These are phyloP conservation scores for Isaurus tuberculatus DNA, from an alignment of 92 coral and sea anemone genomes.

Conservation along the genomic window DNA sequence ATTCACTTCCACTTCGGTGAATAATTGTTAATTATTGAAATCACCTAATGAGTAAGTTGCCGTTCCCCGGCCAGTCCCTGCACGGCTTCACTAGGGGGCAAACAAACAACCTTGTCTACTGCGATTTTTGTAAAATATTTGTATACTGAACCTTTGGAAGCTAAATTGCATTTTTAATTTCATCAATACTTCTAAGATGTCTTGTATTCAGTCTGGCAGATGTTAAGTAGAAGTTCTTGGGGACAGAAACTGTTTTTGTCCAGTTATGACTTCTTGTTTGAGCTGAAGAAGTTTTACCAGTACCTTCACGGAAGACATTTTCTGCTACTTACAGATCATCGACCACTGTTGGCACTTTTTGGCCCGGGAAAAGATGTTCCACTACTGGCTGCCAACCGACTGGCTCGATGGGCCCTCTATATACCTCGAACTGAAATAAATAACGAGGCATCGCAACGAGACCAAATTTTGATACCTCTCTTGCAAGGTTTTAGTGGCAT, in stretches of 20 bases:
- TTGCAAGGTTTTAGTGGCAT: conserved; percentile 61
- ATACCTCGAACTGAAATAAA: background rate
- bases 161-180: conserved; percentile 24
- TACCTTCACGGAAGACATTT: background rate
- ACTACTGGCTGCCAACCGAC: background rate
- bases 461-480: conserved; percentile 50
- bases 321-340: background rate
- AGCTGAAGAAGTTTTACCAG: background rate
- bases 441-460: conserved; percentile 39
- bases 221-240: background rate
- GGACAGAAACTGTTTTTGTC: no score
- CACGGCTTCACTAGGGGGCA: conserved; percentile 39
- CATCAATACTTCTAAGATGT: conserved; percentile 32
- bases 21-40: no score
- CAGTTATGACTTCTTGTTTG: background rate
- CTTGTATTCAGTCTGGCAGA: conserved; percentile 29
- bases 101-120: conserved; percentile 22
- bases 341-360: background rate
- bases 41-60: no score
- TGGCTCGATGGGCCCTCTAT: conserved; percentile 1
- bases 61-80: conserved; percentile 43
- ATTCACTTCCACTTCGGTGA: no score
- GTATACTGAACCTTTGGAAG: background rate
- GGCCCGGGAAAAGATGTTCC: background rate
- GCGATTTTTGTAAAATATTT: background rate